Base-by-base conservation (phyloP, 35 echinoderm and acorn worm genomes). In the Holothuria glaberrima region DNA sequence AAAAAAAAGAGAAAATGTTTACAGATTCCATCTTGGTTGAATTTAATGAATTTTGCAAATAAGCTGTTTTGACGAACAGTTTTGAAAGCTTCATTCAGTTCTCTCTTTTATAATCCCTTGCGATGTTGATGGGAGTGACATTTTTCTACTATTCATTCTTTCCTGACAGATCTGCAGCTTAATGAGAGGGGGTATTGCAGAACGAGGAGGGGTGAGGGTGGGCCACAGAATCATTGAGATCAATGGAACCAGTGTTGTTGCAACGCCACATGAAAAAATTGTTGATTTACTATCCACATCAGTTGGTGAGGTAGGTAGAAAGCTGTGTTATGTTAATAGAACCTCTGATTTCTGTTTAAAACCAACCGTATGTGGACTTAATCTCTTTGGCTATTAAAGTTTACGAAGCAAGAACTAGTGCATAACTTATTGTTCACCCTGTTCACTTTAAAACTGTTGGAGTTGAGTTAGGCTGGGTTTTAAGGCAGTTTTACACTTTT, bases 151-250 rank as follows among this genome's bases (percentile, higher is more conserved):
- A 65, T 85, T 9, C 9, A 79, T 90, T 59, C 26, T 36, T 24
- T 79, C 20, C 24, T 48, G 32, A 34, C 78, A 99, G 97, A 99
- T 99, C 25, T 99, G 97, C 84, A 99, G 97, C 86, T 77, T 99
- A 62, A 99, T 99, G 97, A 87, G 97, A 50, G 97, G 97, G 10
- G 97, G 97, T 25, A 99, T 99, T 32, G 97, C 97, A 33, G 97
- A 99, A 56, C 86, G 97, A 69, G 97, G 97, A 18, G 97, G 97
- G 22, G 97, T 99, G 17, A 48, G 97, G 32, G 97, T 99, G 0
- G 97, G 97, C 17, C 97, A 99, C 58, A 85, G 97, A 24, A 99
- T 99, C 64, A 99, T 99, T 41, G 97, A 99, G 65, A 99, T 99
- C 85, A 99, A 99, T 72, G 97, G 97, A 29, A 94, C 88, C 82